These are phyloP conservation scores for Cotesia typhae DNA, from an alignment of 1,140 invertebrate genomes.

Conservation along the genomic window DNA sequence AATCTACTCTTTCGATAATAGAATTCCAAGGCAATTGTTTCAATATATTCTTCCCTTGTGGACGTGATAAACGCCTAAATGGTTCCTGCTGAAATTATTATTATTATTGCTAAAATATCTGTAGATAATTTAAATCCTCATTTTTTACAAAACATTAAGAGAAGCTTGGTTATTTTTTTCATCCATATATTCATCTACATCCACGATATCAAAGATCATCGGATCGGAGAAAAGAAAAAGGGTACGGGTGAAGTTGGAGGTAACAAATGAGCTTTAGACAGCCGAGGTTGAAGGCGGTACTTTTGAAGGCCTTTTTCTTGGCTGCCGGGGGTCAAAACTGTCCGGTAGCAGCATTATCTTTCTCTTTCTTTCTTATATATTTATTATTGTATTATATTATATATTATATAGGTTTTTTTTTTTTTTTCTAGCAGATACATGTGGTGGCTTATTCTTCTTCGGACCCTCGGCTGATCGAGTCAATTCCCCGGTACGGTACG, in stretches of 20 bases:
- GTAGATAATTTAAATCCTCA: conserved; percentile 1
- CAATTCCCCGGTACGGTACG: conserved; percentile 3
- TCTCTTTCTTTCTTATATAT: conserved; percentile 43
- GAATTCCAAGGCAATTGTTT: background rate
- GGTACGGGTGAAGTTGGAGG: conserved; percentile 28
- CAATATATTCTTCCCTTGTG: background rate
- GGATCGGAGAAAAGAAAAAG: conserved; percentile 2
- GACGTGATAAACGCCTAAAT: conserved; percentile 7
- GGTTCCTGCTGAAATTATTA: background rate
- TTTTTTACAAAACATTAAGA: too few species aligned
- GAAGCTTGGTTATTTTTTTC: too few species aligned
- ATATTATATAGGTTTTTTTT: background rate
- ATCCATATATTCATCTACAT: too few species aligned
- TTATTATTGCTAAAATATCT: background rate
- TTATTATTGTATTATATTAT: background rate
- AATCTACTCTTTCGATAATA: conserved; percentile 1
- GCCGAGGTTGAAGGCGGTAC: conserved; percentile 50
- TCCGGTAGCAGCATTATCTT: conserved; percentile 51
- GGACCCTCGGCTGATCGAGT: conserved; percentile 22
- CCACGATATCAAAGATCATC: background rate
- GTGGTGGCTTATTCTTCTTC: conserved; percentile 10
- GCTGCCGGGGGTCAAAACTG: conserved; percentile 52
- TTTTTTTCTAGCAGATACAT: conserved; percentile 11
- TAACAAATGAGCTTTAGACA: conserved; percentile 59
- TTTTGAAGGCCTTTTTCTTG: conserved; percentile 55